These are phyloP conservation scores for Lycia hirtaria DNA, from an alignment of 2,888 invertebrate species.

Conservation along the genomic window DNA sequence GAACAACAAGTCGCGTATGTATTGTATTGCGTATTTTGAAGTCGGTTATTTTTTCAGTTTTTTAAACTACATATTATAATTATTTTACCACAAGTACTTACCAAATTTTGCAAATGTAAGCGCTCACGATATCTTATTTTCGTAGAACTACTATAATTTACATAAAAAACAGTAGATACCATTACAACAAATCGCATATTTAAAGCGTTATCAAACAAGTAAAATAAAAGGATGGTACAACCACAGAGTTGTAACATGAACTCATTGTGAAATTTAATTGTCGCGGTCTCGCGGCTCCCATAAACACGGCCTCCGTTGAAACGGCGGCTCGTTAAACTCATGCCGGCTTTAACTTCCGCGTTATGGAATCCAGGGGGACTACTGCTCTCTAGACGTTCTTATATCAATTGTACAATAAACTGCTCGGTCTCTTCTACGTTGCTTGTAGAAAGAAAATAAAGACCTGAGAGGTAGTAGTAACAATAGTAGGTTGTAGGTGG, in stretches of 20 bases:
- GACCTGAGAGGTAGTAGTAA: no score
- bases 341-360: constrained; percentile 51
- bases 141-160: no score
- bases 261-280: constrained; percentile 52
- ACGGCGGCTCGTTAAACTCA: constrained; percentile 60
- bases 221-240: constrained; percentile 15
- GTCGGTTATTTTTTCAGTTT: no score
- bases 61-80: no score
- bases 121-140: no score
- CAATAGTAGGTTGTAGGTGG: no score
- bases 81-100: no score
- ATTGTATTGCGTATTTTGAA: no score
- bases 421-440: no score
- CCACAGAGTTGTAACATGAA: constrained; percentile 22
- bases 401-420: not conserved
- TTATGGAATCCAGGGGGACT: constrained; percentile 45
- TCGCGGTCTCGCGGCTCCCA: constrained; percentile 49
- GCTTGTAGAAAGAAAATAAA: no score
- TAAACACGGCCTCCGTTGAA: constrained; percentile 55
- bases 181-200: constrained; percentile 1
- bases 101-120: no score
- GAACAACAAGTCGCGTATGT: no score
- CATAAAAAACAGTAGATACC: not conserved
- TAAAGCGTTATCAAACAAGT: constrained; percentile 1
- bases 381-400: not conserved